Evolutionary conservation across 2,113 vertebrate species (phyloP).

Genomic region (Pontoporia blainvillei): DNA sequence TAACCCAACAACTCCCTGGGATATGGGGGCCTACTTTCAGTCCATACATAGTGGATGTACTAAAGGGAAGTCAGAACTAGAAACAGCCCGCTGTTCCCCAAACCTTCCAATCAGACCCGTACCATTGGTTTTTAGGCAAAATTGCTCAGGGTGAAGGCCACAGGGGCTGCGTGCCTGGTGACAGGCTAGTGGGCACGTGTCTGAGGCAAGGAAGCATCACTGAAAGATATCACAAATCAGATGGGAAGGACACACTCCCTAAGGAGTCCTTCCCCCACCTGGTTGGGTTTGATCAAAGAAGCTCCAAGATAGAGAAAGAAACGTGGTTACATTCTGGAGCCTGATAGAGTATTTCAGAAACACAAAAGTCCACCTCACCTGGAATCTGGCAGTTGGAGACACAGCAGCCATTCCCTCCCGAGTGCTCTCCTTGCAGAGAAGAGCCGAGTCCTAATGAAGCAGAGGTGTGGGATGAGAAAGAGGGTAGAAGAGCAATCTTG

Average conservation of each 20-base stretch:
- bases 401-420: conserved; percentile 52
- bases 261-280: not conserved
- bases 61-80: not conserved
- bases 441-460: conserved; percentile 28
- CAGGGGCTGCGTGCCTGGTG: not conserved
- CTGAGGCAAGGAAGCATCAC: not conserved
- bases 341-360: not conserved
- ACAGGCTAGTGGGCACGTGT: not conserved
- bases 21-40: not conserved
- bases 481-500: not conserved
- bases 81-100: not conserved
- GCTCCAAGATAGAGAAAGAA: not conserved
- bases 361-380: conserved; percentile 48
- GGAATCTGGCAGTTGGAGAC: not conserved
- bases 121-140: not conserved
- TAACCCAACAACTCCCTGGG: not conserved
- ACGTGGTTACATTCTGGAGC: not conserved
- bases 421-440: not conserved
- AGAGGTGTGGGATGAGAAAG: not conserved
- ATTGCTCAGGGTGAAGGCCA: not conserved
- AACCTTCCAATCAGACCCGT: not conserved
- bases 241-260: not conserved
- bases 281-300: not conserved
- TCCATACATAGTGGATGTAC: not conserved
- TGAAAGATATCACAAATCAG: not conserved